These are phyloP conservation scores for Alligator mississippiensis DNA, from an alignment of 2,113 vertebrate species.

Conservation along the genomic window DNA sequence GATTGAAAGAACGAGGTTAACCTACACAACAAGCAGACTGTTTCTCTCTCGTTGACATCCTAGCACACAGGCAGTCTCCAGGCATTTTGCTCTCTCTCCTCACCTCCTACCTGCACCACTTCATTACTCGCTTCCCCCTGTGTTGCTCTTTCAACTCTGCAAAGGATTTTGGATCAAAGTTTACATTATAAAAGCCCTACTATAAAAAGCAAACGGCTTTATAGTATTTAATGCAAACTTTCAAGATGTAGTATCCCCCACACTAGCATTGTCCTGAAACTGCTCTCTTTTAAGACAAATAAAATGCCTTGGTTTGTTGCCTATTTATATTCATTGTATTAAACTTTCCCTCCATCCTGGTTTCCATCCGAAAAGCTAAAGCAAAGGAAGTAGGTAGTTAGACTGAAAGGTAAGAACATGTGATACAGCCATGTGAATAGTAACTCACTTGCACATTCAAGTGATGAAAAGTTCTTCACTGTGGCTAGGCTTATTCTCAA, in stretches of 20 bases:
- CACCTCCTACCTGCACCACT: neutral
- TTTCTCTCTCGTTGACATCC: too few relatives aligned
- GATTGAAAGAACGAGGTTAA: too few relatives aligned
- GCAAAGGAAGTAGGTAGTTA: slow-evolving; percentile 30
- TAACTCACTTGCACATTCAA: neutral
- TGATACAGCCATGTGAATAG: fast-evolving
- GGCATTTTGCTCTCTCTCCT: slow-evolving; percentile 1
- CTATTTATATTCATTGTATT: neutral
- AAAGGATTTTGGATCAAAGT: neutral
- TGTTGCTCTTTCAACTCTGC: neutral
- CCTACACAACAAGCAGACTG: too few relatives aligned
- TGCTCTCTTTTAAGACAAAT: neutral
- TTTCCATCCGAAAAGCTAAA: neutral
- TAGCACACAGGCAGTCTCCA: neutral
- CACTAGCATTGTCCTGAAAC: slow-evolving; percentile 12
- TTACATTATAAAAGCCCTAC: neutral
- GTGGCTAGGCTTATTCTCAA: neutral
- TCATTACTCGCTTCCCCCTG: neutral
- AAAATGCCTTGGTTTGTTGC: neutral
- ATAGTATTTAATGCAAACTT: neutral
- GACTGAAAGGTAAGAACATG: neutral
- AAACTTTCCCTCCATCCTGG: neutral
- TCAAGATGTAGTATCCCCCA: neutral
- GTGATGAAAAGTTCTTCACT: neutral
- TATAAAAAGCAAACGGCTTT: neutral